Percentiles rank a stretch among this genome's conserved stretches.
These are phyloP conservation scores for Aphidius colemani DNA, from an alignment of 2,888 invertebrate species.

Conservation along the genomic window DNA sequence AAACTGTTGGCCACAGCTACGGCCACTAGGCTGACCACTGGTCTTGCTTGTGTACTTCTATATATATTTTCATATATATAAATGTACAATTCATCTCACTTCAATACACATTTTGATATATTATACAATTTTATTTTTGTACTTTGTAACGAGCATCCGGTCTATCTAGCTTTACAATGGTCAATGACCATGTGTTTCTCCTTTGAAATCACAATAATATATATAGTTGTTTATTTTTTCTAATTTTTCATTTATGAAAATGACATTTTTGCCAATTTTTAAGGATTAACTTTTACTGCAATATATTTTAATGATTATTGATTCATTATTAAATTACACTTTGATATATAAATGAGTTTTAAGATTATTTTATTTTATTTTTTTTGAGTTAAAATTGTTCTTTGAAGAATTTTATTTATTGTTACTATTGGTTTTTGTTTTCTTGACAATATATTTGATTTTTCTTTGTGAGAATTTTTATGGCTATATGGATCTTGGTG, in stretches of 20 bases:
- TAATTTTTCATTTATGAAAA: neutral
- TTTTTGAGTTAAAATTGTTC: too few species aligned
- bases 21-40: slow-evolving; percentile 59
- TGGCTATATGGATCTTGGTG: too few species aligned
- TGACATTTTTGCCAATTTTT: neutral
- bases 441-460: too few species aligned
- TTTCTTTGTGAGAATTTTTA: too few species aligned
- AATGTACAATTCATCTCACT: slow-evolving; percentile 40
- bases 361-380: too few species aligned
- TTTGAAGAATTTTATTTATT: too few species aligned
- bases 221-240: neutral
- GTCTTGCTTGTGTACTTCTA: slow-evolving; percentile 47
- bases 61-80: slow-evolving; percentile 14
- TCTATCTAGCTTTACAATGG: neutral
- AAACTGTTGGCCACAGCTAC: slow-evolving; percentile 55
- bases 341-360: too few species aligned
- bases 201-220: slow-evolving; percentile 22
- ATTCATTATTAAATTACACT: too few species aligned
- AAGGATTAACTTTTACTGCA: too few species aligned
- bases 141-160: slow-evolving; percentile 10
- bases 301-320: too few species aligned
- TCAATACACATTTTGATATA: slow-evolving; percentile 17
- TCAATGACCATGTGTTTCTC: slow-evolving; percentile 33
- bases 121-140: neutral
- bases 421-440: too few species aligned